Evolutionary conservation across 2,888 invertebrate species (phyloP).

Genomic region (Drosophila pegasa): DNA sequence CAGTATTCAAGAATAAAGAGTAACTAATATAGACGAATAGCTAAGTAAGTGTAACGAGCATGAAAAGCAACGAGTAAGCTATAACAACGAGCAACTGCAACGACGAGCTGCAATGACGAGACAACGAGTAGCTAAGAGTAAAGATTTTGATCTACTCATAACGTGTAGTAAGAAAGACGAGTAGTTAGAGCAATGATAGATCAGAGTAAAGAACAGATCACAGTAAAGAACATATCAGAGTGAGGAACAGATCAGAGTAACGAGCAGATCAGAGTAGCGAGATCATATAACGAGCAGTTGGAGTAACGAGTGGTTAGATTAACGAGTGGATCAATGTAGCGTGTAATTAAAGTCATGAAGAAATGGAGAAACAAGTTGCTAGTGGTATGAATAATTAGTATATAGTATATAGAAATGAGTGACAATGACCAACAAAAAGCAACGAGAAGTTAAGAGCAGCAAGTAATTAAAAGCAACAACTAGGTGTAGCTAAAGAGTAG

Average conservation of each 20-base stretch:
- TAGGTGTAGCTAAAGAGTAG: not conserved
- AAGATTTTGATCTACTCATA: too few relatives aligned
- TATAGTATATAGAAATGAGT: too few relatives aligned
- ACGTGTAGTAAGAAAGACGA: too few relatives aligned
- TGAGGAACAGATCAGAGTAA: too few relatives aligned
- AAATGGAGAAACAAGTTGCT: too few relatives aligned
- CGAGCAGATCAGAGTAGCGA: not conserved
- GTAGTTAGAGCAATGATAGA: not conserved
- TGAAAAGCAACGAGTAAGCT: not conserved
- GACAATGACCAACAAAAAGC: too few relatives aligned
- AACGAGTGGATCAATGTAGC: too few relatives aligned
- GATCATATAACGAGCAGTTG: too few relatives aligned
- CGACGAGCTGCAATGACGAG: too few relatives aligned
- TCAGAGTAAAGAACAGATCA: not conserved
- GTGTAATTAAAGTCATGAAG: too few relatives aligned
- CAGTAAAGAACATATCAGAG: not conserved
- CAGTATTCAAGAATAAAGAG: not conserved
- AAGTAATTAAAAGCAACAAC: not conserved
- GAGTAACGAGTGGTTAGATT: not conserved
- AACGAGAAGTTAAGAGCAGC: not conserved
- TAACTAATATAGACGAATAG: not conserved
- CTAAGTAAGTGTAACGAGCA: not conserved
- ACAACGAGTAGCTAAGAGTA: not conserved
- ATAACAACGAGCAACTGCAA: not conserved
- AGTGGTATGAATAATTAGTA: too few relatives aligned